A percentile compares a stretch with the other conserved stretches of the same genome.
Evolutionary conservation across 1,140 invertebrate genomes (phyloP).

Genomic region (Diorhabda carinulata): DNA sequence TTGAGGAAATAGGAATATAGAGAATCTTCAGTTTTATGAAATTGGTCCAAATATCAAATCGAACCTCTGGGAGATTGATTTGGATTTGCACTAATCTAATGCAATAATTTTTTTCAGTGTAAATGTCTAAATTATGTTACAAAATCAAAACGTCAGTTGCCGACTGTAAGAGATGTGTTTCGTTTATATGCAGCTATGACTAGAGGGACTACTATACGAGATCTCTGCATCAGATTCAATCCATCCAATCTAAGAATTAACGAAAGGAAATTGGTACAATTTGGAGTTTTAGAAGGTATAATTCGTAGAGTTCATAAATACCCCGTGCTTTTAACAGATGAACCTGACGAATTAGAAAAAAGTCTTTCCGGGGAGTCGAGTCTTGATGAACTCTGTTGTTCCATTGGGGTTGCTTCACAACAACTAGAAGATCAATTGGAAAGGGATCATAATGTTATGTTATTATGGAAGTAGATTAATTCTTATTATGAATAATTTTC

Average conservation of each 20-base stretch:
- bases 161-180: constrained; percentile 73
- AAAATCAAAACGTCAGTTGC: constrained; percentile 50
- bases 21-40: too few species aligned
- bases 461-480: constrained; percentile 73
- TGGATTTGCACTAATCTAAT: too few species aligned
- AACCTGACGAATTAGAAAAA: constrained; percentile 52
- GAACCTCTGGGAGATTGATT: too few species aligned
- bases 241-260: constrained; percentile 72
- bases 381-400: constrained; percentile 87
- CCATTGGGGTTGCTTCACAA: constrained; percentile 71
- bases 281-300: constrained; percentile 81
- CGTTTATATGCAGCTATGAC: constrained; percentile 78
- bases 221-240: constrained; percentile 77
- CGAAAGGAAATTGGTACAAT: constrained; percentile 84
- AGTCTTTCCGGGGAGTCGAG: constrained; percentile 77
- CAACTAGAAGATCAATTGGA: constrained; percentile 85
- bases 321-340: constrained; percentile 55
- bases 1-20: too few species aligned
- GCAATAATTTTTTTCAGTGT: constrained; percentile 26
- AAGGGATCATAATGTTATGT: constrained; percentile 75
- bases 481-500: too few species aligned
- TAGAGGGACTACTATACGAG: constrained; percentile 77
- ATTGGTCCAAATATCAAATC: too few species aligned
- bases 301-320: constrained; percentile 82
- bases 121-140: constrained; percentile 43